These are phyloP conservation scores for Nowickia ferox DNA, from an alignment of 2,888 invertebrate species.

Conservation along the genomic window DNA sequence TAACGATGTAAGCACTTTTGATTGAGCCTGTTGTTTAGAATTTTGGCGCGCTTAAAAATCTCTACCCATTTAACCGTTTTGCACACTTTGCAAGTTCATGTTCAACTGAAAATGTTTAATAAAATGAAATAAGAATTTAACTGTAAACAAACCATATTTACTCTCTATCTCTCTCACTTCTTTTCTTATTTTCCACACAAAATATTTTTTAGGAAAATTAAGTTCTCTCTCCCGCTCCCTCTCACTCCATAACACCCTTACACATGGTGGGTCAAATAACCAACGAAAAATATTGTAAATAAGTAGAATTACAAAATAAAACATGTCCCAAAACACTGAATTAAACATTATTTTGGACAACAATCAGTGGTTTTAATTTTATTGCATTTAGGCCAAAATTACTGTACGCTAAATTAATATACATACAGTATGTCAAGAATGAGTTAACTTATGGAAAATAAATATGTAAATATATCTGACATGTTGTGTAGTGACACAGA, in stretches of 20 bases:
- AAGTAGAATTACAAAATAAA: constrained; percentile 50
- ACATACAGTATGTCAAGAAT: too few relatives aligned
- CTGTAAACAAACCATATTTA: constrained; percentile 24
- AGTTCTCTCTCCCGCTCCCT: constrained; percentile 1
- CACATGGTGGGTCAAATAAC: not conserved
- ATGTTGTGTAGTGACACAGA: too few relatives aligned
- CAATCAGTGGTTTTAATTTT: not conserved
- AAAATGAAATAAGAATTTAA: constrained; percentile 25
- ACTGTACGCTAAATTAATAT: too few relatives aligned
- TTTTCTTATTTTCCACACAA: constrained; percentile 43
- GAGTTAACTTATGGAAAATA: too few relatives aligned
- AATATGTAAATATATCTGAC: too few relatives aligned
- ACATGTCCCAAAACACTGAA: constrained; percentile 29
- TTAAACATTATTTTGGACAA: constrained; percentile 29
- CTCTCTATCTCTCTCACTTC: constrained; percentile 14
- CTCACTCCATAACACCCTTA: not conserved
- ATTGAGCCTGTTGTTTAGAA: not conserved
- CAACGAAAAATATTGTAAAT: constrained; percentile 42
- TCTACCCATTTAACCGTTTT: constrained; percentile 24
- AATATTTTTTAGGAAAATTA: constrained; percentile 31
- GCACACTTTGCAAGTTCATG: constrained; percentile 62
- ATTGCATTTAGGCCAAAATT: too few relatives aligned
- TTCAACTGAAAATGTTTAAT: constrained; percentile 58
- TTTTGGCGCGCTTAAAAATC: not conserved
- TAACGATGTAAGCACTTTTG: not conserved